Evolutionary conservation across 2,113 vertebrate species (phyloP).

Genomic region (Gambusia affinis): DNA sequence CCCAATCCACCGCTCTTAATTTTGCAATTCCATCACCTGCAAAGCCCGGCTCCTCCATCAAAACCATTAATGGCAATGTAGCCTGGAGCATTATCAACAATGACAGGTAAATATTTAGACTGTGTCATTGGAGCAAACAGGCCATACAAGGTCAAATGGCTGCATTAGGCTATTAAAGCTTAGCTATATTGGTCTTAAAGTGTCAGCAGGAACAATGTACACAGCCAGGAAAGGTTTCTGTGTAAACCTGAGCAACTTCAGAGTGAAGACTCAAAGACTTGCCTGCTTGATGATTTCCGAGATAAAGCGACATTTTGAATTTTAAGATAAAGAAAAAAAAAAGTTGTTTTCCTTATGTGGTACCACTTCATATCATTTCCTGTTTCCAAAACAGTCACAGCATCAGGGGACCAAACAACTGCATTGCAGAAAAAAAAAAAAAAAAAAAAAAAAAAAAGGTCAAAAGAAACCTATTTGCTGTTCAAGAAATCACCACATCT

Average conservation of each 20-base stretch:
- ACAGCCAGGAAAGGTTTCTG: slow-evolving; percentile 39
- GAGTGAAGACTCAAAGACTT: slow-evolving; percentile 17
- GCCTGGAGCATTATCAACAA: slow-evolving; percentile 79
- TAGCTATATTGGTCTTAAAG: slow-evolving; percentile 62
- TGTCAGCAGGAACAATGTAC: slow-evolving; percentile 61
- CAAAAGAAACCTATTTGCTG: slow-evolving; percentile 64
- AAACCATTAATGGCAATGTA: slow-evolving; percentile 76
- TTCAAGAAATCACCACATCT: slow-evolving; percentile 72
- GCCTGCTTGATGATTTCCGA: slow-evolving; percentile 17
- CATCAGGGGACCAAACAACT: slow-evolving; percentile 61
- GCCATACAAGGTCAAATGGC: slow-evolving; percentile 76
- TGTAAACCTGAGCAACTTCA: slow-evolving; percentile 17
- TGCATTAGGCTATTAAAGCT: slow-evolving; percentile 61
- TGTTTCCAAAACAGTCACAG: slow-evolving; percentile 51
- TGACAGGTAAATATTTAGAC: slow-evolving; percentile 83
- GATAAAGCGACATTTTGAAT: slow-evolving; percentile 68
- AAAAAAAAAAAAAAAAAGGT: slow-evolving; percentile 67
- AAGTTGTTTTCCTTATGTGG: slow-evolving; percentile 30
- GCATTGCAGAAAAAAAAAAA: slow-evolving; percentile 57
- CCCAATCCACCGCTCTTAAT: slow-evolving; percentile 77
- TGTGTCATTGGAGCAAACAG: slow-evolving; percentile 78
- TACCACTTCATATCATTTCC: slow-evolving; percentile 55
- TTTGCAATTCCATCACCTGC: slow-evolving; percentile 77
- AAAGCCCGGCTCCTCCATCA: slow-evolving; percentile 77
- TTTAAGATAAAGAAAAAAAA: slow-evolving; percentile 63